Conservation (phyloP, 2,797 vertebrate species). For the Parauchenoglanis punctatus region DNA sequence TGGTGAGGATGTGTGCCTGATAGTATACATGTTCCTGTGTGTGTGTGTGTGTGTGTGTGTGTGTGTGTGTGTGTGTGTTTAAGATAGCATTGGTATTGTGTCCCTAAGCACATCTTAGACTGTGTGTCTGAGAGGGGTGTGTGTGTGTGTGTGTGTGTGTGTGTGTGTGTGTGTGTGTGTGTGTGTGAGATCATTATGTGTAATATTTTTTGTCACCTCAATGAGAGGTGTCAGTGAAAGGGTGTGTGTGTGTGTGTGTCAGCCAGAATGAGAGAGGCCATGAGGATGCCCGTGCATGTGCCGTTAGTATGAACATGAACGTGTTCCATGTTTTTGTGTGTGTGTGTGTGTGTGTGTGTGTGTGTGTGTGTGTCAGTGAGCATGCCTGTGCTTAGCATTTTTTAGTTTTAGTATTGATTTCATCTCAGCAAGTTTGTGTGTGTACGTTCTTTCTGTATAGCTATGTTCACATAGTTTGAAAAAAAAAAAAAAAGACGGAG, state of each 20-base stretch:
- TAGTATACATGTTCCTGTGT: background rate
- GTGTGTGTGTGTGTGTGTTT: no score
- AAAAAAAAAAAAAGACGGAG: background rate
- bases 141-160: background rate
- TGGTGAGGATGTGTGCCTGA: no score
- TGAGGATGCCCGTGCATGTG: no score
- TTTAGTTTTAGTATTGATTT: slow-evolving; percentile 10
- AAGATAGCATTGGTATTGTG: no score
- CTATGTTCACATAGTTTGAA: background rate
- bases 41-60: background rate
- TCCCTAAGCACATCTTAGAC: no score
- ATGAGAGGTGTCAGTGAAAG: background rate
- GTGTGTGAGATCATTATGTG: slow-evolving; percentile 11
- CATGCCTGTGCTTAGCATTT: slow-evolving; percentile 13
- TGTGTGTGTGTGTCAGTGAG: slow-evolving; percentile 1
- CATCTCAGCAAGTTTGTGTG: background rate
- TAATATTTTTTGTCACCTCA: slow-evolving; percentile 11
- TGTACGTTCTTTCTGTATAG: background rate
- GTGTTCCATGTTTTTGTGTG: background rate
- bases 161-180: slow-evolving; percentile 13
- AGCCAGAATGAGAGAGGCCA: background rate
- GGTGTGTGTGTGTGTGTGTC: slow-evolving; percentile 7
- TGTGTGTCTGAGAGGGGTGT: background rate
- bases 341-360: background rate
- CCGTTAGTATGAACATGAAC: no score